Evolutionary conservation across 2,113 vertebrate genomes (phyloP).

Genomic region (Scolopax mira): DNA sequence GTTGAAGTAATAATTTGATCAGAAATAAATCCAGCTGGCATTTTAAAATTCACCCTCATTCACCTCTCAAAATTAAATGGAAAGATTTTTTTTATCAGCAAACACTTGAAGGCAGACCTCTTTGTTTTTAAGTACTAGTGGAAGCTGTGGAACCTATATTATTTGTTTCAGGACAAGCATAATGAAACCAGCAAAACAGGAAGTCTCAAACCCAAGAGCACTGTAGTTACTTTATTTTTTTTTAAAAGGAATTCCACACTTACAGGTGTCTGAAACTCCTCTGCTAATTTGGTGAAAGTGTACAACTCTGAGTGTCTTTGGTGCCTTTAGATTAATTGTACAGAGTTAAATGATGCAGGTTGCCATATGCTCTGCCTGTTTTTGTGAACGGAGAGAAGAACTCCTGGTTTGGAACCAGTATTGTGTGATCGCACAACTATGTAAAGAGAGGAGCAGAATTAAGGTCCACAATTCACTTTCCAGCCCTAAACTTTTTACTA

Average conservation of each 20-base stretch:
- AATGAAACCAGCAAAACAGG: background rate
- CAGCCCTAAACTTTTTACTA: background rate
- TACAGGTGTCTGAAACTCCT: background rate
- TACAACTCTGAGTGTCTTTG: background rate
- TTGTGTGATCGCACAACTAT: rapidly evolving
- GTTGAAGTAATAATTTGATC: background rate
- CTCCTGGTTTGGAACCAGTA: background rate
- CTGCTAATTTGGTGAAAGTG: background rate
- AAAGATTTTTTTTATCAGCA: background rate
- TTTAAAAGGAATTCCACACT: background rate
- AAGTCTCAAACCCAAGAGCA: background rate
- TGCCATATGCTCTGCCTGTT: background rate
- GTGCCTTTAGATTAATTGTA: background rate
- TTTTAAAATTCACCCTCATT: background rate
- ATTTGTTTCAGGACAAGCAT: background rate
- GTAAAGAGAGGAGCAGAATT: background rate
- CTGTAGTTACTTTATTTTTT: background rate
- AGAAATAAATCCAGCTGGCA: background rate
- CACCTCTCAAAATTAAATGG: background rate
- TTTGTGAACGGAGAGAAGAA: background rate
- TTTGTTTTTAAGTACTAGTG: background rate
- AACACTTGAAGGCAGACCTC: background rate
- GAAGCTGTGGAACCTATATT: background rate
- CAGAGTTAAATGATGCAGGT: background rate
- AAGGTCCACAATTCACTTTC: background rate